A percentile compares a stretch with the other conserved stretches of the same genome.
Evolutionary conservation across 1,140 invertebrate genomes (phyloP).

Genomic region (Pseudomyrmex gracilis): DNA sequence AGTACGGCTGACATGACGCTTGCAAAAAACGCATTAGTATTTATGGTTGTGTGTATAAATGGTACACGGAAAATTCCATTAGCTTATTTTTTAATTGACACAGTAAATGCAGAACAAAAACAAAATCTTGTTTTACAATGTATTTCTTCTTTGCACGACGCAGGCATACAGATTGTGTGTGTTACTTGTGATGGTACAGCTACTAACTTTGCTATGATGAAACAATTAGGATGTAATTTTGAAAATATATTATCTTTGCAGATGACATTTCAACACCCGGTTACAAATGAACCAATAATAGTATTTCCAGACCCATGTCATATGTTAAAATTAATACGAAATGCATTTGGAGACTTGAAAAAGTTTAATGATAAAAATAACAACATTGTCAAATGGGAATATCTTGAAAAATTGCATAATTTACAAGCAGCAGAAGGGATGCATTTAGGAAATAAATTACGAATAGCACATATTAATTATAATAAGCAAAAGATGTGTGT

Average conservation of each 20-base stretch:
- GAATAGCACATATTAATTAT: no score
- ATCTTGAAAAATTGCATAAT: conserved; percentile 1
- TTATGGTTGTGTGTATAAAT: conserved; percentile 73
- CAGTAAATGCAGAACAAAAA: conserved; percentile 65
- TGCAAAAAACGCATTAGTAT: conserved; percentile 76
- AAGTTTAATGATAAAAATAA: neutral
- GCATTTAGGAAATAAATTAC: no score
- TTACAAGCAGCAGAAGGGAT: no score
- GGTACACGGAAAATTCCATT: conserved; percentile 78
- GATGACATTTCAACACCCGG: conserved; percentile 26
- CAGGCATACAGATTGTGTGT: conserved; percentile 65
- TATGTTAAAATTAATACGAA: neutral
- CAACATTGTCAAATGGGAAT: neutral
- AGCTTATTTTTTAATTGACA: conserved; percentile 78
- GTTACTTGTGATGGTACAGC: conserved; percentile 56
- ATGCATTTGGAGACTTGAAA: neutral
- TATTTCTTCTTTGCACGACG: conserved; percentile 65
- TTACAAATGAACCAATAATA: neutral
- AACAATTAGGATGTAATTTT: conserved; percentile 44
- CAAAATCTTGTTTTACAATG: conserved; percentile 68
- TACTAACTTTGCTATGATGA: conserved; percentile 35
- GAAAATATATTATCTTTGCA: conserved; percentile 10
- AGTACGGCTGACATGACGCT: conserved; percentile 56
- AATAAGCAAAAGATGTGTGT: neutral
- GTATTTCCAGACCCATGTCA: neutral